Base-by-base conservation (phyloP, 2,888 invertebrate genomes). In the Machimus rusticus region DNA sequence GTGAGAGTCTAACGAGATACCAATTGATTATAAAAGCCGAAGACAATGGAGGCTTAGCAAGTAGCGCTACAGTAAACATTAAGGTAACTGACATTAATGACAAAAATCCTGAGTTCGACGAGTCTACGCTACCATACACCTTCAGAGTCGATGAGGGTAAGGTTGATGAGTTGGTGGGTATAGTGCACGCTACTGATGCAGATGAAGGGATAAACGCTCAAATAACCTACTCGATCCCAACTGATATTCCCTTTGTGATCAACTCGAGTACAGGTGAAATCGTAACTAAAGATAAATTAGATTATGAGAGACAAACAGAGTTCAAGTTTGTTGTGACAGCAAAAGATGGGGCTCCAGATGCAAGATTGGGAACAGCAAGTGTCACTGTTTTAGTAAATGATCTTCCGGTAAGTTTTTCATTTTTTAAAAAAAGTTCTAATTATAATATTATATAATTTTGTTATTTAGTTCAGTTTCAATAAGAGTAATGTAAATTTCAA, bases 71-170 rank as follows among this genome's bases (percentile, higher is more conserved):
- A 0, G 96, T 98, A 0, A 97, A 97, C 90, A 96, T 98, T 87
- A 96, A 96, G 91, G 97, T 98, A 1, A 97, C 97, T 0, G 98
- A 98, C 90, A 97, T 98, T 88, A 98, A 98, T 91, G 98, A 98
- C 91, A 97, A 98, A 90, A 98, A 97, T 91, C 98, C 98, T 0
- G 96, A 96, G 91, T 98, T 98, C 90, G 95, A 96, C n/a, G 94
- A 95, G 86, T 91, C 91, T 0, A 94, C 94, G 28, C 94, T 96
- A 89, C 96, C 97, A 0, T 98, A 98, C 90, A 93, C 94, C 66
- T 98, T 98, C 92, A 93, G 94, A n/a, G 96, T 97, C 0, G 95
- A 96, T 91, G 97, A 97, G 93, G 97, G 94, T 77, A 91, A 93
- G 5, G 90, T 93, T 0, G 93, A 94, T 39, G 94, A 94, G 37